Conservation (phyloP, 1,140 invertebrate species). For the Aphelinus certus region DNA sequence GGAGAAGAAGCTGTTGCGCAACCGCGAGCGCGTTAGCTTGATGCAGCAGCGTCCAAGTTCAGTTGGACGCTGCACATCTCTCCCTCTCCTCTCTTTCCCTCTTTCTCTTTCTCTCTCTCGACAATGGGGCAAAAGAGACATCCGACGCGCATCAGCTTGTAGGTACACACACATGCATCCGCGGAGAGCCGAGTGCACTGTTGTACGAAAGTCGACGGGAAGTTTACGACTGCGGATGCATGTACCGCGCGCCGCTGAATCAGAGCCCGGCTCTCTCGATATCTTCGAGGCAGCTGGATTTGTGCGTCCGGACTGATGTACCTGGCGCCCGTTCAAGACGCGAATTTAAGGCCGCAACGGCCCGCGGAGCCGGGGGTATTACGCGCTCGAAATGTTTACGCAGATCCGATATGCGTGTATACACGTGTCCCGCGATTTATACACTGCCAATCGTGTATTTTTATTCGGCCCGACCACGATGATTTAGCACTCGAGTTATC, state of each 20-base stretch:
- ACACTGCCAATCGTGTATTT: no score
- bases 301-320: not conserved
- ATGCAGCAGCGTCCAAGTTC: no score
- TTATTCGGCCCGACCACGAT: no score
- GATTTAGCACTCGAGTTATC: no score
- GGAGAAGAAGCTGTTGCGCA: no score
- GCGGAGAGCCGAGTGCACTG: not conserved
- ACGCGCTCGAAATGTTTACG: conserved; percentile 4
- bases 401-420: not conserved
- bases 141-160: not conserved
- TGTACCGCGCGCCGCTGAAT: conserved; percentile 6
- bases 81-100: no score
- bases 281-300: not conserved
- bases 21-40: no score
- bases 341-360: not conserved
- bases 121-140: no score
- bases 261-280: conserved; percentile 14
- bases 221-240: conserved; percentile 9
- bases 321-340: conserved; percentile 14
- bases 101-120: no score
- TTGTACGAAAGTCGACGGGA: conserved; percentile 3
- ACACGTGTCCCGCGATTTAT: no score
- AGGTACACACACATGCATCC: not conserved
- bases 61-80: no score
- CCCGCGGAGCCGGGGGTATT: not conserved